Evolutionary conservation across 2,797 vertebrate genomes (phyloP).

Genomic region (Platalea minor): DNA sequence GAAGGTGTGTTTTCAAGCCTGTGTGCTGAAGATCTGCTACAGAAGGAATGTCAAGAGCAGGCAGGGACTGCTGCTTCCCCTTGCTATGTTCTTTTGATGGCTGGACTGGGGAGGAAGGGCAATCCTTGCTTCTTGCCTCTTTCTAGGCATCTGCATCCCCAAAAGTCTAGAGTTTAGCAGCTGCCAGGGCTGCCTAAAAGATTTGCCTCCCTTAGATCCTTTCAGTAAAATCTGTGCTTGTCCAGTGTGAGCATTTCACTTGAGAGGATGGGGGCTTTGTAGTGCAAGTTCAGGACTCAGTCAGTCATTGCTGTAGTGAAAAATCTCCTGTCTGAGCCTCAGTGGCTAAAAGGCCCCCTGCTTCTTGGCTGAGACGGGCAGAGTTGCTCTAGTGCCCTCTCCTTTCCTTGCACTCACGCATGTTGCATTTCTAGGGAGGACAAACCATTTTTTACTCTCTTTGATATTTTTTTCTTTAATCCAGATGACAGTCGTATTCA

Average conservation of each 20-base stretch:
- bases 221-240: neutral
- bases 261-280: neutral
- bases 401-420: neutral
- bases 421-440: neutral
- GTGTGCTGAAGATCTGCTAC: neutral
- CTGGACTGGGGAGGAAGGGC: neutral
- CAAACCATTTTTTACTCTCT: neutral
- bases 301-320: neutral
- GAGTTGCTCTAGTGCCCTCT: neutral
- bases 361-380: neutral
- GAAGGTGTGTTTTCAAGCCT: neutral
- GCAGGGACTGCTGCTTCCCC: neutral
- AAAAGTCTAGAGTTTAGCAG: neutral
- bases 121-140: neutral
- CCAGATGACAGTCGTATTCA: neutral
- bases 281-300: neutral
- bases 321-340: neutral
- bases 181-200: neutral
- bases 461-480: constrained; percentile 7
- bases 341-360: neutral
- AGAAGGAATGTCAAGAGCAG: neutral
- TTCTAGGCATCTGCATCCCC: neutral
- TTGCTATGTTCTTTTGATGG: neutral
- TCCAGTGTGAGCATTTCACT: neutral
- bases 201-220: neutral